These are phyloP conservation scores for Aphodius granarius DNA, from an alignment of 2,888 invertebrate genomes.

Conservation along the genomic window DNA sequence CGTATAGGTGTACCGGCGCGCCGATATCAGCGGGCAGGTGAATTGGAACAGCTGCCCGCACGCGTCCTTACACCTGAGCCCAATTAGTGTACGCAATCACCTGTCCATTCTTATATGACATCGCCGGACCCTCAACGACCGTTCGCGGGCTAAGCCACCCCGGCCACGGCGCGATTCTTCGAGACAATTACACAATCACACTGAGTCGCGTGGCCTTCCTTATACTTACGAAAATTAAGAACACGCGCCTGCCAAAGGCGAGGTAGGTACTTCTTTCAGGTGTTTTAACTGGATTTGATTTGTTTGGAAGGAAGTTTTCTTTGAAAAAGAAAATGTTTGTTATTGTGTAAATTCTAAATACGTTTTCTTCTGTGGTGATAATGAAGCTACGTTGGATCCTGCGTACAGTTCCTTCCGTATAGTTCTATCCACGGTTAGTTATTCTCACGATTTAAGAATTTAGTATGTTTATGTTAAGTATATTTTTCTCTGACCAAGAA, in stretches of 20 bases:
- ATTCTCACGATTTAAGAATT: too few relatives aligned
- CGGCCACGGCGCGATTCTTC: neutral
- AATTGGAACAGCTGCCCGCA: constrained; percentile 50
- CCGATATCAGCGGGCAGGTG: constrained; percentile 43
- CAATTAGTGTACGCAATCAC: constrained; percentile 51
- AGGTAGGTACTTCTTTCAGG: neutral
- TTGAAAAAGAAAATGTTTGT: neutral
- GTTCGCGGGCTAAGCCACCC: neutral
- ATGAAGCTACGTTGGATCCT: too few relatives aligned
- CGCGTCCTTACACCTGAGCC: constrained; percentile 52
- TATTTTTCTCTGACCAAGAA: too few relatives aligned
- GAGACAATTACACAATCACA: neutral
- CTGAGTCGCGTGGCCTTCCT: neutral
- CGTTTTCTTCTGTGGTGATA: too few relatives aligned
- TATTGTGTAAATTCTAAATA: too few relatives aligned
- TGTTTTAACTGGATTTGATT: neutral
- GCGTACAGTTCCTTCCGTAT: too few relatives aligned
- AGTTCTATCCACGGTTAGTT: too few relatives aligned
- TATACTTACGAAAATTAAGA: neutral
- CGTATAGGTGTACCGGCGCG: neutral
- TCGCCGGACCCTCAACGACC: constrained; percentile 1
- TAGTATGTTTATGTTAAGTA: too few relatives aligned
- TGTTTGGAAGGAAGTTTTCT: neutral
- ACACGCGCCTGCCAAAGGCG: neutral
- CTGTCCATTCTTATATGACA: constrained; percentile 40